Conservation (phyloP, 1,140 invertebrate genomes). For the Hestina assimilis region DNA sequence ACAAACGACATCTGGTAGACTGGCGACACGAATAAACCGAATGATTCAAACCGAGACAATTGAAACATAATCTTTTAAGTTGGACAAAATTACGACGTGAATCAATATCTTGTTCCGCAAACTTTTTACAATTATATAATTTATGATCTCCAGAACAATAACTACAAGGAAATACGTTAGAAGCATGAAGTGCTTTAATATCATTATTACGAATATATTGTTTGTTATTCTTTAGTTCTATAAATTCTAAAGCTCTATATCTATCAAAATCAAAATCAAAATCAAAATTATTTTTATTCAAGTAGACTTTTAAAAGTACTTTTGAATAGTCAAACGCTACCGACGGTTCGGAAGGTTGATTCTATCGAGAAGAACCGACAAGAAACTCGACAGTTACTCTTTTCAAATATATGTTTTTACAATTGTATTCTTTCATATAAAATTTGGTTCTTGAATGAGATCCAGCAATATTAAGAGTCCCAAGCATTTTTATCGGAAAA, state of each 20-base stretch:
- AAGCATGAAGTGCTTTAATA: slow-evolving; percentile 16
- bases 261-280: too few species aligned
- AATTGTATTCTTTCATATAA: too few species aligned
- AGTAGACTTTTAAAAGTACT: too few species aligned
- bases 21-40: slow-evolving; percentile 16
- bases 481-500: too few species aligned
- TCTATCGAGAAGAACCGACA: too few species aligned
- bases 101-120: slow-evolving; percentile 7
- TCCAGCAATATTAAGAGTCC: too few species aligned
- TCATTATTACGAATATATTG: slow-evolving; percentile 2
- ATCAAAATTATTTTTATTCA: too few species aligned
- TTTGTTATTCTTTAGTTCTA: neutral
- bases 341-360: too few species aligned
- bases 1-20: slow-evolving; percentile 12
- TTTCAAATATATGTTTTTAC: too few species aligned
- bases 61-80: slow-evolving; percentile 25
- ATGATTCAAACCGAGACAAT: slow-evolving; percentile 27
- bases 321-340: too few species aligned
- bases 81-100: slow-evolving; percentile 19
- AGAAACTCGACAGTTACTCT: too few species aligned
- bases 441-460: too few species aligned
- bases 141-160: slow-evolving; percentile 15
- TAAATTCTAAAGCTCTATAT: neutral
- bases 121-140: slow-evolving; percentile 13
- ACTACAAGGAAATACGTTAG: neutral